Conservation (phyloP, 2,888 invertebrate genomes). For the Pteria penguin region DNA sequence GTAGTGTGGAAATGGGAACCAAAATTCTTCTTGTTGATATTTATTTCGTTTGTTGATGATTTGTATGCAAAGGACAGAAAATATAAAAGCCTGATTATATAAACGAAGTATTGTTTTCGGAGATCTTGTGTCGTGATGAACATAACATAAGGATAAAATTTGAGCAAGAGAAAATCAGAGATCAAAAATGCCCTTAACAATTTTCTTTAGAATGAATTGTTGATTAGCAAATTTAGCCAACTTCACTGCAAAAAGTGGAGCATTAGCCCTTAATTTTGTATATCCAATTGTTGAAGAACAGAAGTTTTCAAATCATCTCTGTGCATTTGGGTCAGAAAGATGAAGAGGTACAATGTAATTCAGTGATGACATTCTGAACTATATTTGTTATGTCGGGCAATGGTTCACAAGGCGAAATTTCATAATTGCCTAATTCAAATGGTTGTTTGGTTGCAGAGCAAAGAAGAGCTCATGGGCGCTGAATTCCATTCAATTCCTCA, state of each 20-base stretch:
- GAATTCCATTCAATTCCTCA: too few species aligned
- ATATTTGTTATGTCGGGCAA: constrained; percentile 1
- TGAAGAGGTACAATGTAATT: constrained; percentile 7
- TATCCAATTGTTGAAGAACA: neutral
- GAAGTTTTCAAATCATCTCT: neutral
- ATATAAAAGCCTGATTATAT: too few species aligned
- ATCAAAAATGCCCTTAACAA: too few species aligned
- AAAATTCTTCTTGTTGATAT: constrained; percentile 2
- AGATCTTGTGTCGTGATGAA: neutral
- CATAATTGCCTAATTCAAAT: neutral
- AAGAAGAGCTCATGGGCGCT: neutral
- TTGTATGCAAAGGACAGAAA: neutral
- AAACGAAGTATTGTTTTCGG: constrained; percentile 6
- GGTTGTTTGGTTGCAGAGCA: neutral
- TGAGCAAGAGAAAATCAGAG: neutral
- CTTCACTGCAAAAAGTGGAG: neutral
- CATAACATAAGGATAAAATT: neutral
- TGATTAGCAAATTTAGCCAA: neutral
- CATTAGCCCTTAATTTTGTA: constrained; percentile 4
- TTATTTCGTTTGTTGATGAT: neutral
- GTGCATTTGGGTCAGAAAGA: neutral
- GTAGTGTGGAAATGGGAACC: constrained; percentile 13
- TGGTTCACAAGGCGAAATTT: neutral
- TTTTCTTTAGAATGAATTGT: neutral
- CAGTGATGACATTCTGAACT: neutral